Conservation (phyloP, 2,888 invertebrate genomes). For the Rhodophaea formosa region DNA sequence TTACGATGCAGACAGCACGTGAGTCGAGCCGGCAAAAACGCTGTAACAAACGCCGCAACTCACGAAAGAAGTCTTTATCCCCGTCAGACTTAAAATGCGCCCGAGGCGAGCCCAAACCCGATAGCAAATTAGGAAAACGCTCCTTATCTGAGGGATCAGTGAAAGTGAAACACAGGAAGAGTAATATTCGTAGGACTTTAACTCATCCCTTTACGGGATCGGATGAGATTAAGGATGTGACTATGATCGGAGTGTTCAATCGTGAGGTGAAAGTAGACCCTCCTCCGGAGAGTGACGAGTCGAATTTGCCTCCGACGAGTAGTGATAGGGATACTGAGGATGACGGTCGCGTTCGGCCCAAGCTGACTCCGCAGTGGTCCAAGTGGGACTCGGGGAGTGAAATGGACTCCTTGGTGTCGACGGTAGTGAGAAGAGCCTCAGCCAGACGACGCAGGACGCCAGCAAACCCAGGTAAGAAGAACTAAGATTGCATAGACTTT, state of each 20-base stretch:
- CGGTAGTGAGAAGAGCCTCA: conserved; percentile 84
- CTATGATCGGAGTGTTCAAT: conserved; percentile 56
- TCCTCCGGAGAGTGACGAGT: conserved; percentile 70
- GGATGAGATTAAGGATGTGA: conserved; percentile 62
- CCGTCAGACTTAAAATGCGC: conserved; percentile 71
- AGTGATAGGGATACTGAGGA: conserved; percentile 78
- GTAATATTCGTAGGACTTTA: conserved; percentile 73
- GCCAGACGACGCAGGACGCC: conserved; percentile 81
- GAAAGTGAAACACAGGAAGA: conserved; percentile 75
- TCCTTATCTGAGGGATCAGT: conserved; percentile 74
- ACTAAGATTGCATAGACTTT: too few relatives aligned
- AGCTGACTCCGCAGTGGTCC: conserved; percentile 54
- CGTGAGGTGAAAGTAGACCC: conserved; percentile 55
- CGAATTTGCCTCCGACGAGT: conserved; percentile 72
- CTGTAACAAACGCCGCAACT: conserved; percentile 72
- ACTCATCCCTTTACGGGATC: conserved; percentile 71
- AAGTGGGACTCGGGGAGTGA: conserved; percentile 78
- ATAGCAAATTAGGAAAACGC: conserved; percentile 61
- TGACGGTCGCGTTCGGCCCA: conserved; percentile 56
- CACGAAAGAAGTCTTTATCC: conserved; percentile 76
- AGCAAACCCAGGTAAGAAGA: conserved; percentile 62
- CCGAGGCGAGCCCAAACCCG: conserved; percentile 58
- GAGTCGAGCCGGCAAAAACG: conserved; percentile 73
- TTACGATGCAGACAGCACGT: conserved; percentile 71
- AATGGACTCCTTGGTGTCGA: conserved; percentile 83